These are phyloP conservation scores for Junonia oenone DNA, from an alignment of 2,888 invertebrate species.

Conservation along the genomic window DNA sequence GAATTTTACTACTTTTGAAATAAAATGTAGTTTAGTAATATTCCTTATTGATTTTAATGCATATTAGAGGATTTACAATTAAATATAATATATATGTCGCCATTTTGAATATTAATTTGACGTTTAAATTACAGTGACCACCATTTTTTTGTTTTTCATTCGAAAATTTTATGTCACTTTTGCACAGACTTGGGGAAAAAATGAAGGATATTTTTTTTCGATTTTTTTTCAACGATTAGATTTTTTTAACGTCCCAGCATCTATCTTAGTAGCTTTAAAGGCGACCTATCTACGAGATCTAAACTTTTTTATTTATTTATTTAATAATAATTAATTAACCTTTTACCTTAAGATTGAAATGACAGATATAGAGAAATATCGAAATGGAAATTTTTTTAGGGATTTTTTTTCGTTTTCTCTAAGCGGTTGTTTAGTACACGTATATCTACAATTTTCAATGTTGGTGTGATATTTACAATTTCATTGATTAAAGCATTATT, in stretches of 20 bases:
- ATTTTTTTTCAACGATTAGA: background rate
- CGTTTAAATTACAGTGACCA: no score
- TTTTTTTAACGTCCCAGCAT: background rate
- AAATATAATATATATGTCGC: no score
- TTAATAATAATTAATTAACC: constrained; percentile 21
- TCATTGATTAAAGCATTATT: background rate
- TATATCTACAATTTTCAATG: background rate
- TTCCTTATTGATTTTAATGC: no score
- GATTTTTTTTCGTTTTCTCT: background rate
- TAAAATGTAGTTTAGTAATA: no score
- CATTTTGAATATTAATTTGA: background rate
- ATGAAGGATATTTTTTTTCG: background rate
- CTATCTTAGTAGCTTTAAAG: constrained; percentile 33
- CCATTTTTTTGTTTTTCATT: background rate
- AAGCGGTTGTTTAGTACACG: background rate
- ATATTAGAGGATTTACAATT: no score
- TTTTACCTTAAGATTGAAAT: constrained; percentile 32
- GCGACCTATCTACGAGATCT: constrained; percentile 46
- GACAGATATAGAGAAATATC: constrained; percentile 24
- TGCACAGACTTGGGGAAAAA: background rate
- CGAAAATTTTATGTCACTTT: background rate
- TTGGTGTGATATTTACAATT: background rate
- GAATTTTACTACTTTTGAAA: no score
- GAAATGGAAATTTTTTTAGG: background rate
- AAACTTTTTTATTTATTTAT: constrained; percentile 23